phyloP scores from a whole-genome alignment of 2,113 vertebrate species.

The Lasiurus cinereus region DNA sequence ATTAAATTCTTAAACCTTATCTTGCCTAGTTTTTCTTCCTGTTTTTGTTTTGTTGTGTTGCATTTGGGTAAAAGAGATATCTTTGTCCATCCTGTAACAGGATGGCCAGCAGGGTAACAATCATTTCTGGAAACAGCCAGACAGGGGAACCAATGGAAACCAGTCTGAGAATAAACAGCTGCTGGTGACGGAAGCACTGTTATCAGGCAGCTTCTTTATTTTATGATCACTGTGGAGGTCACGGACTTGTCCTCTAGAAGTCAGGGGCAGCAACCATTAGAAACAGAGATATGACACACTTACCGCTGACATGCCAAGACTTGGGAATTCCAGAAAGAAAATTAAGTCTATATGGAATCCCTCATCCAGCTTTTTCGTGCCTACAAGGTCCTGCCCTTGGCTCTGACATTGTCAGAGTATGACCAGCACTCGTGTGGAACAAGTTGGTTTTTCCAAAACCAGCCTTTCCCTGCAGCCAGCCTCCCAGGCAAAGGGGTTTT shows the following conservation, averaged over 20 bases:
- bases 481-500: neutral
- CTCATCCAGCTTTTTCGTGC: neutral
- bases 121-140: slow-evolving; percentile 16
- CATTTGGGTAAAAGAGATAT: slow-evolving; percentile 54
- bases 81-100: slow-evolving; percentile 63
- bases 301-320: neutral
- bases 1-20: neutral
- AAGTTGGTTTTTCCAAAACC: neutral
- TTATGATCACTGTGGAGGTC: neutral
- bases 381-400: neutral
- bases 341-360: neutral
- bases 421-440: too few species aligned
- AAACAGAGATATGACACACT: neutral
- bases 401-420: rapidly evolving
- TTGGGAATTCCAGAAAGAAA: slow-evolving; percentile 9
- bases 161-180: neutral
- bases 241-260: slow-evolving; percentile 17
- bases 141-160: neutral
- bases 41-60: slow-evolving; percentile 65
- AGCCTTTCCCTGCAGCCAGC: neutral
- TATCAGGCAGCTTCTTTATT: neutral
- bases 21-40: slow-evolving; percentile 56
- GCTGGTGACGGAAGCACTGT: neutral
- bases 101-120: neutral
- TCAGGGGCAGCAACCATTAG: neutral